Base-by-base conservation (phyloP, 2,797 vertebrate species). In the Tragopan temminckii region DNA sequence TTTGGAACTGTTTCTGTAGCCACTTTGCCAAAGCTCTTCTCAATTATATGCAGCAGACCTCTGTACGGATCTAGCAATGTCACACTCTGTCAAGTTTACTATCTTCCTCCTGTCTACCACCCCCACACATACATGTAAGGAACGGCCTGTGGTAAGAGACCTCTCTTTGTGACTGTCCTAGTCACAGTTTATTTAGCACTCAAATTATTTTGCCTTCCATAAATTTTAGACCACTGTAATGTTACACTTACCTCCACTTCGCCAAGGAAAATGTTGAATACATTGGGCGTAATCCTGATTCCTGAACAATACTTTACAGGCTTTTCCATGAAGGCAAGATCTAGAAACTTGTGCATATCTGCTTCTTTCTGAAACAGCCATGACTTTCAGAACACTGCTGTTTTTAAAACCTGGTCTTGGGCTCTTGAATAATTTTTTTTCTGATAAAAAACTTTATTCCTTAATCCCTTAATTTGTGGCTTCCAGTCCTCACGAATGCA, bases 101-200 rank as follows among this genome's bases (percentile, higher is more conserved):
- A 1, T 55, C 13, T 86, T 80, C 18, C 12, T 90, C 14, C 9
- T 50, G 3, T 21, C n/a, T 84, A 52, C 25, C 43, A 36, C 1
- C 42, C 46, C 35, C 36, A 3, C 0, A 0, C 2, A 50, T n/a
- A 9, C 2, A 23, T 21, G 5, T 29, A 57, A 83, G 4, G 10
- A 90, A n/a, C 4, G 71, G 33, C 4, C 33, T 13, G 57, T 9
- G 1, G 9, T 48, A 33, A 50, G 8, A 75, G 18, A 64, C 5
- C 1, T 61, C 25, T 59, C 58, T 70, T 55, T 59, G 5, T 67
- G 14, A n/a, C 63, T 64, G 6, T 35, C 43, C 16, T 67, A 11
- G 31, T 3, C 7, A 50, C 3, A 7, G 9, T 67, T 67, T 75
- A 46, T 58, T 68, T 77, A 48, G 16, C 6, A 24, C 3, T 40